phyloP scores from a whole-genome alignment of 2,888 invertebrate genomes.

The Metalampra italica region DNA sequence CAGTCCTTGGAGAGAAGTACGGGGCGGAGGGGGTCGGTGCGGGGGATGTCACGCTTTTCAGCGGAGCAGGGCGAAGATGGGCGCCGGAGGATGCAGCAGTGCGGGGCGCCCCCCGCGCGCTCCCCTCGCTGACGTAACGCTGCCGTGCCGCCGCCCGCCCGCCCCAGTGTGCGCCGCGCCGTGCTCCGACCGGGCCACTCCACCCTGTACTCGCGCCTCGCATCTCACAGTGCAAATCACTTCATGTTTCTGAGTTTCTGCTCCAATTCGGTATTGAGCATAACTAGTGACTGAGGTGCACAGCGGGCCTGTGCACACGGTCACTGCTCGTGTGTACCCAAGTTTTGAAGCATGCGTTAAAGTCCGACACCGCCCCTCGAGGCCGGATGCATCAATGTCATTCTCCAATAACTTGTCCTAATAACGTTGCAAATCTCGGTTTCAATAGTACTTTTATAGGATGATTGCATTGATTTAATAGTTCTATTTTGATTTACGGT shows the following conservation, averaged over 20 bases:
- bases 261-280: conserved; percentile 51
- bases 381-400: conserved; percentile 65
- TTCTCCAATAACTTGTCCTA: conserved; percentile 58
- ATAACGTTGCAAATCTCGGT: conserved; percentile 54
- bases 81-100: conserved; percentile 71
- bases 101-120: conserved; percentile 45
- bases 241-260: conserved; percentile 67
- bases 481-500: neutral
- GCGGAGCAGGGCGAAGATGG: conserved; percentile 60
- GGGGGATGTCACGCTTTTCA: conserved; percentile 66
- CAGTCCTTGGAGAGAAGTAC: conserved; percentile 29
- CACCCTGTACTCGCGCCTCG: conserved; percentile 60
- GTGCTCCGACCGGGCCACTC: conserved; percentile 61
- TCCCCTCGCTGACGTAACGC: conserved; percentile 72
- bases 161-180: conserved; percentile 76
- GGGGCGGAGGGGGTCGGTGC: conserved; percentile 23
- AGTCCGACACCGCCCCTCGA: conserved; percentile 55
- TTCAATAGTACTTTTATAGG: conserved; percentile 26
- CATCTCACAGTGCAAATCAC: conserved; percentile 65
- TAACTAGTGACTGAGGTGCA: conserved; percentile 65
- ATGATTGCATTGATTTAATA: conserved; percentile 14
- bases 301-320: conserved; percentile 47
- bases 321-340: conserved; percentile 25
- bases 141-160: conserved; percentile 62
- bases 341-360: conserved; percentile 26